Conservation (phyloP, 2,113 vertebrate genomes). For the Chamaea fasciata region DNA sequence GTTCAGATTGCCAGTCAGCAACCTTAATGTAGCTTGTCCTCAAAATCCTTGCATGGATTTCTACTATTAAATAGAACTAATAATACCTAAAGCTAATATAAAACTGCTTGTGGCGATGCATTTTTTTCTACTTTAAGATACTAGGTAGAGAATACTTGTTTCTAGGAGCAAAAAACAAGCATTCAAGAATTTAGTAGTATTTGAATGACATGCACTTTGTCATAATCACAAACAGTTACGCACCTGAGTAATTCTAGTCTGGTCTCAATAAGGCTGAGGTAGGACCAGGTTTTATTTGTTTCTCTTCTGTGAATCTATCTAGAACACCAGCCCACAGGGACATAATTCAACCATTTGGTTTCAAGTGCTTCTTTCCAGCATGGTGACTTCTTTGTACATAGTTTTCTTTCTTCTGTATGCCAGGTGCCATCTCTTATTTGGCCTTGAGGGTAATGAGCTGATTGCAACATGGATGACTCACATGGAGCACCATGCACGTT, state of each 20-base stretch:
- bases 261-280: neutral
- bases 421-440: neutral
- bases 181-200: neutral
- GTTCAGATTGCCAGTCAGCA: neutral
- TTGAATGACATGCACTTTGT: neutral
- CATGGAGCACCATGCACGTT: neutral
- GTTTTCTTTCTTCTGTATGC: neutral
- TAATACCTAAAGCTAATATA: neutral
- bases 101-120: neutral
- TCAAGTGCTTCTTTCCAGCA: neutral
- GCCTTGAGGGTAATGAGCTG: neutral
- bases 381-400: neutral
- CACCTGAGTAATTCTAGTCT: neutral
- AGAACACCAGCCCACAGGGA: neutral
- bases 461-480: neutral
- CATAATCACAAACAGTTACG: neutral
- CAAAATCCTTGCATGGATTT: neutral
- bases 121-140: neutral
- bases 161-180: neutral
- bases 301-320: neutral
- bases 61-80: neutral
- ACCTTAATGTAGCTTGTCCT: neutral
- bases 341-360: neutral
- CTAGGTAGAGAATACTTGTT: neutral
- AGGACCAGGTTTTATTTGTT: neutral